phyloP scores from a whole-genome alignment of 2,888 invertebrate genomes.

The Barypeithes pellucidus region DNA sequence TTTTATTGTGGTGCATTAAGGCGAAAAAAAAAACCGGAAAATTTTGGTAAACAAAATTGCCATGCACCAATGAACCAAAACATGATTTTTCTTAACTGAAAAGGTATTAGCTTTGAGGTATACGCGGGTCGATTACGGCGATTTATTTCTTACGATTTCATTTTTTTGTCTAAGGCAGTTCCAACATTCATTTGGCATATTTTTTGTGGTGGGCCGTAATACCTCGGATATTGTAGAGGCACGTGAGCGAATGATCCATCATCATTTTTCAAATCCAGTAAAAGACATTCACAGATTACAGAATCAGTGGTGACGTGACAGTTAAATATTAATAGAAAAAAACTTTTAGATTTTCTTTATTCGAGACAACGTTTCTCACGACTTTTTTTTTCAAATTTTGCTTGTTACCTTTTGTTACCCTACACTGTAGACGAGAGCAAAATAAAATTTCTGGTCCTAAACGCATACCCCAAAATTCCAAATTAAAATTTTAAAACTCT shows the following conservation, averaged over 20 bases:
- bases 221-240: conserved; percentile 50
- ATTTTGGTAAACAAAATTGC: conserved; percentile 52
- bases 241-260: conserved; percentile 53
- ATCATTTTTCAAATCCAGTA: conserved; percentile 36
- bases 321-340: too few species aligned
- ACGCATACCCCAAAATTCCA: too few species aligned
- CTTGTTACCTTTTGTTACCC: too few species aligned
- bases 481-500: too few species aligned
- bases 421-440: too few species aligned
- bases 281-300: conserved; percentile 37
- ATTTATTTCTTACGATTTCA: conserved; percentile 40
- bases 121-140: conserved; percentile 47
- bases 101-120: conserved; percentile 27
- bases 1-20: conserved; percentile 41
- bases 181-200: conserved; percentile 51
- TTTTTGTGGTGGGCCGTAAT: conserved; percentile 46
- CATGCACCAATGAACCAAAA: conserved; percentile 52
- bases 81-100: conserved; percentile 48
- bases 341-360: too few species aligned
- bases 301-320: conserved; percentile 36
- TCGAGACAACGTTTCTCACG: too few species aligned
- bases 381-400: too few species aligned
- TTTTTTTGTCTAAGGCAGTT: conserved; percentile 29
- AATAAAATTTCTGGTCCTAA: too few species aligned
- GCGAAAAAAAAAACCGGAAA: conserved; percentile 32